Conservation (phyloP, 2,113 vertebrate genomes). For the Xiphophorus maculatus region DNA sequence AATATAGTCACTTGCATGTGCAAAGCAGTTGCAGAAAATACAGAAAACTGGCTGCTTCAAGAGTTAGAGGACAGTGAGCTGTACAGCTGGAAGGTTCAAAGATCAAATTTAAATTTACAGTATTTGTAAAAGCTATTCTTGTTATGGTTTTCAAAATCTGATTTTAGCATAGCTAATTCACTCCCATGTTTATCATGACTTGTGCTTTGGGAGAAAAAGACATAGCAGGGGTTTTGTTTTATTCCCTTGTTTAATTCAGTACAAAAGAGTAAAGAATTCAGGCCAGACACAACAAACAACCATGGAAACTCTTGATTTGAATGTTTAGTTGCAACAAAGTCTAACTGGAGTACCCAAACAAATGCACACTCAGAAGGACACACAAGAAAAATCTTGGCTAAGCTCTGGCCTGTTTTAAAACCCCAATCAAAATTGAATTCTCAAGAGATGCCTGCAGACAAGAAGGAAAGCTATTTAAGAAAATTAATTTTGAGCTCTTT, state of each 20-base stretch:
- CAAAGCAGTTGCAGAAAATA: no score
- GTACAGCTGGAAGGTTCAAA: constrained; percentile 20
- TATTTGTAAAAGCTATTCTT: constrained; percentile 21
- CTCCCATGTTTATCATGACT: constrained; percentile 21
- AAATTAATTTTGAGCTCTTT: constrained; percentile 66
- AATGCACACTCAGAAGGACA: constrained; percentile 18
- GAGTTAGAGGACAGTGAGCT: neutral
- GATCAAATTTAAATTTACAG: constrained; percentile 9
- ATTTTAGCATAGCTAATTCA: constrained; percentile 17
- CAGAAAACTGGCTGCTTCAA: neutral
- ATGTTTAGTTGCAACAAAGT: constrained; percentile 54
- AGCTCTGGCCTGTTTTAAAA: constrained; percentile 68
- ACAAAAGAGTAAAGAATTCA: constrained; percentile 39
- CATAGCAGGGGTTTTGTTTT: constrained; percentile 25
- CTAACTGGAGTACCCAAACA: constrained; percentile 6
- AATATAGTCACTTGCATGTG: neutral
- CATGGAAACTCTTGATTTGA: constrained; percentile 47
- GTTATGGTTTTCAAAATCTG: neutral
- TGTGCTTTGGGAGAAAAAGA: constrained; percentile 17
- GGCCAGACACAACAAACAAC: constrained; percentile 36
- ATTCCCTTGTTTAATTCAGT: constrained; percentile 36
- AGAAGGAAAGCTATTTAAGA: constrained; percentile 60
- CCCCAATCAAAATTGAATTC: constrained; percentile 61
- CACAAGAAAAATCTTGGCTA: constrained; percentile 16
- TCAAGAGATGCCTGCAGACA: constrained; percentile 55